Evolutionary conservation across 2,113 vertebrate genomes (phyloP), one percentile per base, ranked within the genome.

Genomic region (Notarius lentiginosus): DNA sequence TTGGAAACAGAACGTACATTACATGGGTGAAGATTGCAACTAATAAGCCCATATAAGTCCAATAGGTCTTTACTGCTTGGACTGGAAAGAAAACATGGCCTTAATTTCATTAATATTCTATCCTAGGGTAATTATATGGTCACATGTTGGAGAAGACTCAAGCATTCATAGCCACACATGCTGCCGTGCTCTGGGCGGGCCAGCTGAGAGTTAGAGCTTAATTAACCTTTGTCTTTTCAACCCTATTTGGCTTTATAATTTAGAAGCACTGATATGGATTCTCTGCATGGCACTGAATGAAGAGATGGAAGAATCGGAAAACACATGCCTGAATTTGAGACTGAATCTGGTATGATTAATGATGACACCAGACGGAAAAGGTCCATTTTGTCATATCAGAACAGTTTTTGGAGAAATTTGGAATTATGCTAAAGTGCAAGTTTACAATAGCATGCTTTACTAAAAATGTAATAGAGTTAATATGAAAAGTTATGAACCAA

Each of bases 151-250:
- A 86, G 83, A 90, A 60, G 84, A 90, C 88, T 92, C 68, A 88
- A 73, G 85, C 82, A 91, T 91, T 93, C 89, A 85, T 89, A 76
- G 75, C 61, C 88, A 88, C 91, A 90, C 88, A 88, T 72, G 85
- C 89, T 86, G 86, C 89, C 83, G 89, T 89, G 84, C 82, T 86
- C 80, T 87, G 89, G 91, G 66, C 27, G 49, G 81, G 89, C 86
- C 86, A 90, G 82, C 75, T 83, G 76, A 82, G 86, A 85, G 61
- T 65, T 61, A 82, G 88, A 53, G 86, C 92, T 92, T 94, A 91
- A 93, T 93, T 94, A 94, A 94, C 91, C 94, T 94, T 94, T 94
- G 93, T 92, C 93, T 90, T 91, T 89, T 91, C 91, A 87, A 91
- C 92, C 93, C 90, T 90, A 87, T 92, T 91, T 91, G 90, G 89